Evolutionary conservation across 2,888 invertebrate genomes (phyloP).

Genomic region (Amiota mariae): DNA sequence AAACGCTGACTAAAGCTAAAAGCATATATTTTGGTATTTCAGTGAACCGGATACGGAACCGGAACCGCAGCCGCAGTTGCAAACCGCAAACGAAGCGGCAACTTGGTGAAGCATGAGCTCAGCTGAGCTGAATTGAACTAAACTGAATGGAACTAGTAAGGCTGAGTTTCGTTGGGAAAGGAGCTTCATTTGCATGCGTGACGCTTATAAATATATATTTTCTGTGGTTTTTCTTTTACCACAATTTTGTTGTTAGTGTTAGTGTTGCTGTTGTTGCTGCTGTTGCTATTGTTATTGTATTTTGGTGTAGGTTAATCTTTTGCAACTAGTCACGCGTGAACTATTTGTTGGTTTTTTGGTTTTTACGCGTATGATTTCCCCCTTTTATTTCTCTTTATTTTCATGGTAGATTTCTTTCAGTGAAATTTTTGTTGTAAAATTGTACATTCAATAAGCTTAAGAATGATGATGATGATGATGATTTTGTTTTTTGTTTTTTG

Average conservation of each 20-base stretch:
- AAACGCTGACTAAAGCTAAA: not conserved
- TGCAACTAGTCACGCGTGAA: slow-evolving; percentile 19
- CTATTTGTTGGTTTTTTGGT: not conserved
- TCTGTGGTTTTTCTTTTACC: slow-evolving; percentile 3
- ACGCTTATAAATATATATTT: slow-evolving; percentile 21
- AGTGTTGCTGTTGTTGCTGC: not conserved
- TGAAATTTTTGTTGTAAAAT: not conserved
- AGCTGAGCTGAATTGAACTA: too few relatives aligned
- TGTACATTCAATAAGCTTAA: too few relatives aligned
- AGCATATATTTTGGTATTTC: not conserved
- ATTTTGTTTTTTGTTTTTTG: too few relatives aligned
- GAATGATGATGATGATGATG: too few relatives aligned
- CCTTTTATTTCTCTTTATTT: not conserved
- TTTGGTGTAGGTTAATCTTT: slow-evolving; percentile 12
- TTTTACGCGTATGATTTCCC: too few relatives aligned
- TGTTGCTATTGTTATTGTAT: not conserved
- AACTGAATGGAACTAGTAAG: too few relatives aligned
- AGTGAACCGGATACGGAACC: slow-evolving; percentile 10
- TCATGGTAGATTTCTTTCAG: not conserved
- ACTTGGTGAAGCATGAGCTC: not conserved
- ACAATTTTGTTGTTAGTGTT: not conserved
- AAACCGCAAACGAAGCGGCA: not conserved
- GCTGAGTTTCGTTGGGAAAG: not conserved
- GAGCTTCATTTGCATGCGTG: slow-evolving; percentile 27
- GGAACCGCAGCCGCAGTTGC: slow-evolving; percentile 7